phyloP scores from a whole-genome alignment of 2,113 vertebrate genomes.

The Oryzias celebensis region DNA sequence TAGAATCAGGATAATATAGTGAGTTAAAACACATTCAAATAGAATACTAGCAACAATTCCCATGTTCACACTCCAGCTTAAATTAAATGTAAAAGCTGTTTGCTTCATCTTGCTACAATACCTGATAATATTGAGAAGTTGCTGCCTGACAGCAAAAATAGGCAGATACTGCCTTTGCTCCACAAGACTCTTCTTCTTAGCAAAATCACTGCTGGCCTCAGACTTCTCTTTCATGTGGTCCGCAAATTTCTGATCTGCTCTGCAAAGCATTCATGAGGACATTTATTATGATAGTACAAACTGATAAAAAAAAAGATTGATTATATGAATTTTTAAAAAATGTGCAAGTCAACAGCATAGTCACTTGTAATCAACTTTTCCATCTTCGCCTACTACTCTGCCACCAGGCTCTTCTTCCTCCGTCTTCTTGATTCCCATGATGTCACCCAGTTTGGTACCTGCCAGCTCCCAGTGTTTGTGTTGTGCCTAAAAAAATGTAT shows the following conservation, averaged over 20 bases:
- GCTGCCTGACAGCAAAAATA: constrained; percentile 95
- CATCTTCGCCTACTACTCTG: constrained; percentile 85
- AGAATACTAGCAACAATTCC: neutral
- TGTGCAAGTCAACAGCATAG: neutral
- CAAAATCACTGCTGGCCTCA: constrained; percentile 94
- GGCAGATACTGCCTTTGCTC: constrained; percentile 97
- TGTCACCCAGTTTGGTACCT: constrained; percentile 96
- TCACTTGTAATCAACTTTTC: constrained; percentile 95
- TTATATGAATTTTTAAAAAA: neutral
- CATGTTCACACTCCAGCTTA: neutral
- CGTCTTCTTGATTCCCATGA: constrained; percentile 96
- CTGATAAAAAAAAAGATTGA: neutral
- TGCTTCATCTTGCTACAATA: constrained; percentile 43
- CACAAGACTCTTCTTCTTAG: constrained; percentile 92
- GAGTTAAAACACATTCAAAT: neutral
- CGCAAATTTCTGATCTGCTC: constrained; percentile 97
- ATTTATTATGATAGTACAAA: neutral
- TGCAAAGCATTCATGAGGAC: constrained; percentile 46
- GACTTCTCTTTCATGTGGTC: constrained; percentile 96
- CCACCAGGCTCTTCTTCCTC: constrained; percentile 81
- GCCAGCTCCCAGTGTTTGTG: constrained; percentile 99
- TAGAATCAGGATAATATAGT: constrained; percentile 4
- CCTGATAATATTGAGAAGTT: constrained; percentile 96
- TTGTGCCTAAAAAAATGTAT: constrained; percentile 83
- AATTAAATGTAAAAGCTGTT: neutral